Evolutionary conservation across 2,113 vertebrate species (phyloP), one percentile per base, ranked within the genome.

Genomic region (Panthera tigris): DNA sequence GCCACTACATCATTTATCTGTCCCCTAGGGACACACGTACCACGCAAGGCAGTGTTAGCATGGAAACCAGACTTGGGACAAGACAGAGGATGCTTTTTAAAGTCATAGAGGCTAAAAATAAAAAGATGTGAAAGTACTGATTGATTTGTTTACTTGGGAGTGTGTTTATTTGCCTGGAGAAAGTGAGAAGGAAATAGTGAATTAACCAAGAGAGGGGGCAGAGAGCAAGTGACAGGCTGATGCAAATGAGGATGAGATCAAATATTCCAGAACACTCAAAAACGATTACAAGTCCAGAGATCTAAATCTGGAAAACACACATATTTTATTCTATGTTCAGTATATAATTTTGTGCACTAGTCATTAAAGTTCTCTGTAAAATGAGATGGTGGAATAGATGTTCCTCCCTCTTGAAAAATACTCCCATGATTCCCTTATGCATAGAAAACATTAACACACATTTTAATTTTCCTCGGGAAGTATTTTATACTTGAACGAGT

Each of bases 401-500:
- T 29, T 48, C 7, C 19, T 74, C 79, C 61, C 41, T 68, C 33
- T 73, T 93, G 63, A 91, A 94, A 95, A 95, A 81, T 50, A 88
- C 21, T 80, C 48, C 68, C 89, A 76, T 39, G 8, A 74, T 39
- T 86, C 55, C 85, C 79, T 11, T 29, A 39, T 33, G 31, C 13
- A 96, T 1, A 86, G 29, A 36, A 88, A 45, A 94, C 50, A 74
- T 23, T 23, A 45, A 15, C 25, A 87, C 1, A 81, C 63, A 69
- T 36, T 83, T 74, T 68, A 36, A 52, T 36, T 93, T 93, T 87
- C 39, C 19, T 81, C 5, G 3, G 19, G 74, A 33, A 89, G 5
- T 65, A 88, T 85, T 97, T 96, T 92, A 86, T 95, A 82, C 79
- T 96, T 95, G 65, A 87, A 52, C 7, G 50, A 73, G 45, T 27